Conservation (phyloP, 2,113 vertebrate species). For the Dunckerocampus dactyliophorus region DNA sequence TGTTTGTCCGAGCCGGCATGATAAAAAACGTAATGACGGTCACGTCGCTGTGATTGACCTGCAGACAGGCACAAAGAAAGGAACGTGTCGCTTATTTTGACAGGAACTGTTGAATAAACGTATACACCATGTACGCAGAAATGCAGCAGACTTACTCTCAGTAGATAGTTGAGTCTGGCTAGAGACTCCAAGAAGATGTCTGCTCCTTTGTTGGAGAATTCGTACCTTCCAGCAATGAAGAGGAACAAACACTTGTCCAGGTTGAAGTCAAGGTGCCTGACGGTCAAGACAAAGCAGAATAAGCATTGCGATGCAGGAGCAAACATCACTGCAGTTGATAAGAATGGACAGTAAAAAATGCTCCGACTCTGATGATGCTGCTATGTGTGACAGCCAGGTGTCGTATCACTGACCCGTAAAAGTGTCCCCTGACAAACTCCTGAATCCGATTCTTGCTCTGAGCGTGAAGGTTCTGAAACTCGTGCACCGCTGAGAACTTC, state of each 20-base stretch:
- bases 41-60: slow-evolving; percentile 87
- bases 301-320: background rate
- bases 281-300: slow-evolving; percentile 11
- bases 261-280: slow-evolving; percentile 87
- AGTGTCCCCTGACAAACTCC: slow-evolving; percentile 90
- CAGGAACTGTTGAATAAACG: background rate
- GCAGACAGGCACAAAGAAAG: slow-evolving; percentile 1
- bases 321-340: background rate
- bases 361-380: too few relatives aligned
- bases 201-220: slow-evolving; percentile 91
- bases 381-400: background rate
- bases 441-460: slow-evolving; percentile 90
- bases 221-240: slow-evolving; percentile 89
- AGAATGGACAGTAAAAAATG: too few relatives aligned
- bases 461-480: slow-evolving; percentile 93
- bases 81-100: background rate
- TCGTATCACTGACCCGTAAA: slow-evolving; percentile 80
- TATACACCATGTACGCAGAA: too few relatives aligned
- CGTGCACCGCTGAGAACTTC: slow-evolving; percentile 92
- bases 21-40: slow-evolving; percentile 90
- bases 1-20: slow-evolving; percentile 92
- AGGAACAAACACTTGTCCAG: slow-evolving; percentile 90
- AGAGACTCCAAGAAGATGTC: slow-evolving; percentile 88
- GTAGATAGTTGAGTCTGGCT: slow-evolving; percentile 89
- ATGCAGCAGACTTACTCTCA: slow-evolving; percentile 73